A percentile compares a stretch with the other conserved stretches of the same genome.
Evolutionary conservation across 1,140 invertebrate species (phyloP).

Genomic region (Cydia splendana): DNA sequence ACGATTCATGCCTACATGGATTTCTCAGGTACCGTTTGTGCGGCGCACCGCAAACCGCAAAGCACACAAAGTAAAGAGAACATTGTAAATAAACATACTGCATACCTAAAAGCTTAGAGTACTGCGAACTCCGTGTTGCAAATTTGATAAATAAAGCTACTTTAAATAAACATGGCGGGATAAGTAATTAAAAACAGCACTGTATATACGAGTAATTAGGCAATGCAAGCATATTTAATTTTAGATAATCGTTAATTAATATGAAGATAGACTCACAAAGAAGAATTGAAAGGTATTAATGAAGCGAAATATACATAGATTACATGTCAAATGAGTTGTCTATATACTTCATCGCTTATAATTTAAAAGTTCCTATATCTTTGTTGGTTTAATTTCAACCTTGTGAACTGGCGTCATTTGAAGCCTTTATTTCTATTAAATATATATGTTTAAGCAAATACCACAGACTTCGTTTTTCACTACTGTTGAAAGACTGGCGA

Average conservation of each 20-base stretch:
- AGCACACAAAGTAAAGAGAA: conserved; percentile 4
- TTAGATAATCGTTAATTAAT: too few species aligned
- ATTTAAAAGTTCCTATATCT: too few species aligned
- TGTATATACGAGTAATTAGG: background rate
- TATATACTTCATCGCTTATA: too few species aligned
- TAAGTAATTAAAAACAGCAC: background rate
- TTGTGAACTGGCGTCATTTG: background rate
- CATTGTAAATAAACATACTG: background rate
- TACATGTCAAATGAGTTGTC: too few species aligned
- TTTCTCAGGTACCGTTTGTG: conserved; percentile 8
- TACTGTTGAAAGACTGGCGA: background rate
- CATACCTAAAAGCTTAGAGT: background rate
- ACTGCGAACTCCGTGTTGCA: conserved; percentile 10
- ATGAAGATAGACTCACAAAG: too few species aligned
- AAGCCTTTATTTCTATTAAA: background rate
- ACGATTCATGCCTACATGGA: background rate
- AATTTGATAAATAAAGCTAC: background rate
- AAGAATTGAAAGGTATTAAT: too few species aligned
- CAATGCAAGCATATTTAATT: background rate
- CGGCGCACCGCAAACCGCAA: background rate
- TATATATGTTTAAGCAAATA: background rate
- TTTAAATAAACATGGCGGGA: background rate
- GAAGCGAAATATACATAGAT: too few species aligned
- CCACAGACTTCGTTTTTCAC: too few species aligned
- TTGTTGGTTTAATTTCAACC: too few species aligned